Percentiles rank a stretch among this genome's conserved stretches.
Evolutionary conservation across 2,888 invertebrate species (phyloP).

Genomic region (Synanthedon myopaeformis): DNA sequence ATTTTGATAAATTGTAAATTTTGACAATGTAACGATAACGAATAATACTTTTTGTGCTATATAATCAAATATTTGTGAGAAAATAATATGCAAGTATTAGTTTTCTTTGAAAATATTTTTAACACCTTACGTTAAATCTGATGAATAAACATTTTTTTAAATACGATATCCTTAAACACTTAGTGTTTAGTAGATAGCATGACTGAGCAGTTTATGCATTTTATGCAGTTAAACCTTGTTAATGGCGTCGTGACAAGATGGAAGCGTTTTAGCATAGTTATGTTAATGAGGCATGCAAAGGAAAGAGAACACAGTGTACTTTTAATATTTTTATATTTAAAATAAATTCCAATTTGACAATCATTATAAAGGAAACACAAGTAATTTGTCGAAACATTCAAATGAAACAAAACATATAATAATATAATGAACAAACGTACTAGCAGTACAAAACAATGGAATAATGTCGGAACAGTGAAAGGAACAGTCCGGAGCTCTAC

Average conservation of each 20-base stretch:
- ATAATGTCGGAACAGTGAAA: not conserved
- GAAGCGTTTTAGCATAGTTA: not conserved
- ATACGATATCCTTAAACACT: no score
- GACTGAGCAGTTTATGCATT: no score
- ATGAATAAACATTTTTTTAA: no score
- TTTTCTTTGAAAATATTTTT: no score
- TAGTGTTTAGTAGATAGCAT: no score
- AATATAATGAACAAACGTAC: conserved; percentile 3
- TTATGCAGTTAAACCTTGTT: not conserved
- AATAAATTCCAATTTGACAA: conserved; percentile 48
- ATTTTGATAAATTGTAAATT: no score
- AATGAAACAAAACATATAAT: conserved; percentile 18
- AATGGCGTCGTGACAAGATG: not conserved
- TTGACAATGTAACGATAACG: no score
- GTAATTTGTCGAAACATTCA: conserved; percentile 42
- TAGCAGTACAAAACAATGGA: no score
- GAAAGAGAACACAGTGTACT: conserved; percentile 39
- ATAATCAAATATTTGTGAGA: no score
- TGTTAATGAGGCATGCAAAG: conserved; percentile 29
- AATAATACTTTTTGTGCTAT: no score
- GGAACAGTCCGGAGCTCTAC: conserved; percentile 24
- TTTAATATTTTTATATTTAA: conserved; percentile 41
- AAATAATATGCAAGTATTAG: no score
- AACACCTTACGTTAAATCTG: no score
- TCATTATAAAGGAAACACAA: conserved; percentile 31